Percentiles rank a stretch among this genome's conserved stretches.
Conservation (phyloP, 2,888 invertebrate genomes). For the Octodonta nipae region DNA sequence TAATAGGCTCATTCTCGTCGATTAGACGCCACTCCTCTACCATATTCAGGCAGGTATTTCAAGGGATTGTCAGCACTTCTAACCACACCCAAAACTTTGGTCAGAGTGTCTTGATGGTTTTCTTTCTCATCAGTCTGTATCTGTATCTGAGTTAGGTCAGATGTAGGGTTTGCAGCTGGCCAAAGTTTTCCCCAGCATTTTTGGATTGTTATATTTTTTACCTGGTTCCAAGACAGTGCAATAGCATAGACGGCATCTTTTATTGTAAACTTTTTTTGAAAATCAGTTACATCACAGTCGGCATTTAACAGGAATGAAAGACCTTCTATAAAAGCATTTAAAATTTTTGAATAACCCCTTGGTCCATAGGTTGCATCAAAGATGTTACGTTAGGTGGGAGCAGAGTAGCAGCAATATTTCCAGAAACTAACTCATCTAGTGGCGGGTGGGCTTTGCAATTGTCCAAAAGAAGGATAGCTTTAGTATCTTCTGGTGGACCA, state of each 20-base stretch:
- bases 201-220: background rate
- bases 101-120: background rate
- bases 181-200: background rate
- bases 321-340: constrained; percentile 1
- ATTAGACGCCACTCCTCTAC: background rate
- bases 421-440: constrained; percentile 2
- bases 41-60: background rate
- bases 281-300: constrained; percentile 4
- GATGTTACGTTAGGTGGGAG: constrained; percentile 3
- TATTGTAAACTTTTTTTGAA: constrained; percentile 3
- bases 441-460: constrained; percentile 4
- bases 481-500: constrained; percentile 4
- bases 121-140: background rate
- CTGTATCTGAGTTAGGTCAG: background rate
- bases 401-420: constrained; percentile 4
- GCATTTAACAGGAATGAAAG: constrained; percentile 3
- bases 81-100: background rate
- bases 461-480: constrained; percentile 4
- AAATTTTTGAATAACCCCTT: background rate
- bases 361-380: background rate
- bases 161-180: background rate
- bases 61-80: no score
- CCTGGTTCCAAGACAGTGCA: constrained; percentile 1
- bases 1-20: no score
- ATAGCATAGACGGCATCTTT: background rate